A percentile compares a stretch with the other conserved stretches of the same genome.
phyloP scores from a whole-genome alignment of 2,113 vertebrate species.

The Hystrix cristata region DNA sequence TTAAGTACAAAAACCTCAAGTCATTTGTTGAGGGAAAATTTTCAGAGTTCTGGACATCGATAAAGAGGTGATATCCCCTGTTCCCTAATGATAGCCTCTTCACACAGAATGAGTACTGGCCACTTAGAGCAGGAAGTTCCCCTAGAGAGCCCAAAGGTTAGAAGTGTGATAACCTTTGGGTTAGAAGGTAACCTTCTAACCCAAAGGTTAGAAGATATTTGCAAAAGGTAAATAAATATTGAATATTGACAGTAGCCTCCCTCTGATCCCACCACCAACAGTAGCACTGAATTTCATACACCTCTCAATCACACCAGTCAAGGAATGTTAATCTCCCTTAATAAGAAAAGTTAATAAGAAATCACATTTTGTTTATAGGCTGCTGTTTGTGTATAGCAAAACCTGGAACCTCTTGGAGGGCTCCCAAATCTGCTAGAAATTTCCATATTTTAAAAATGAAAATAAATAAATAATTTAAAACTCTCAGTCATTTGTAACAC shows the following conservation, averaged over 20 bases:
- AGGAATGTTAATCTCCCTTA: background rate
- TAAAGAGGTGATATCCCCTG: background rate
- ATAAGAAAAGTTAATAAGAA: background rate
- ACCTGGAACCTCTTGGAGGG: background rate
- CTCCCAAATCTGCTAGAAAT: background rate
- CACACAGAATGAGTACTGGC: background rate
- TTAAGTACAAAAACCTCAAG: constrained; percentile 6
- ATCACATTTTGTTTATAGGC: background rate
- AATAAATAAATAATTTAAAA: background rate
- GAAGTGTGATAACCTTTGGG: too few species aligned
- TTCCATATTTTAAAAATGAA: background rate
- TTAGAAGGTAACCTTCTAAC: too few species aligned
- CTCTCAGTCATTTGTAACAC: background rate
- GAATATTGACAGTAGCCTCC: background rate
- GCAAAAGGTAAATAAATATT: background rate
- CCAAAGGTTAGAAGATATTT: background rate
- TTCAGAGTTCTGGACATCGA: background rate
- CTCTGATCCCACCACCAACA: background rate
- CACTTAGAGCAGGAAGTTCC: background rate
- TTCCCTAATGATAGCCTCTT: background rate
- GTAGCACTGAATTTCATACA: background rate
- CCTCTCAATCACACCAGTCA: background rate
- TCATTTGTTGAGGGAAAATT: background rate
- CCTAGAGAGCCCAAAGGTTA: background rate
- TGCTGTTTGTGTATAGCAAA: background rate